phyloP scores from a whole-genome alignment of 2,888 invertebrate genomes.

The Argynnis bischoffii region DNA sequence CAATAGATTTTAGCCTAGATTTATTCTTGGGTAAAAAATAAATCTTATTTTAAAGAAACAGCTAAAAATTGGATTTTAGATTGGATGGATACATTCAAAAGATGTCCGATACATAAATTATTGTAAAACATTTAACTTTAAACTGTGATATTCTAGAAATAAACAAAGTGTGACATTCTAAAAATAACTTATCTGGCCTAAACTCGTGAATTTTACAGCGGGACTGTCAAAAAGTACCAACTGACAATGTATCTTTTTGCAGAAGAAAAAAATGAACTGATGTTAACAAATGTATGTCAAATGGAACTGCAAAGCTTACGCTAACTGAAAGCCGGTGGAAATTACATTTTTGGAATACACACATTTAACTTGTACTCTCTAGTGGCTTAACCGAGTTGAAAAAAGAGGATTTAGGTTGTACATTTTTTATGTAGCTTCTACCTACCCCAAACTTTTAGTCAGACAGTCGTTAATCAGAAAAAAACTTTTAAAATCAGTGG shows the following conservation, averaged over 20 bases:
- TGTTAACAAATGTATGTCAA: conserved; percentile 29
- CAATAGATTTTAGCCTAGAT: too few relatives aligned
- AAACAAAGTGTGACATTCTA: neutral
- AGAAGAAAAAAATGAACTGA: conserved; percentile 19
- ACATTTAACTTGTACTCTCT: conserved; percentile 17
- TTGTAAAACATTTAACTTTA: too few relatives aligned
- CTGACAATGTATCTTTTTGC: conserved; percentile 6
- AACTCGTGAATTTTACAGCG: conserved; percentile 4
- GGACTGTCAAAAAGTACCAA: conserved; percentile 12
- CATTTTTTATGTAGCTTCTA: neutral
- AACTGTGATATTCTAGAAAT: too few relatives aligned
- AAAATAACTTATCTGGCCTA: neutral
- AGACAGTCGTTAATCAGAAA: too few relatives aligned
- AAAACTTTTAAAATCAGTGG: too few relatives aligned
- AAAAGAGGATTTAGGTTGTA: conserved; percentile 12
- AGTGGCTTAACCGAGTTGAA: conserved; percentile 9
- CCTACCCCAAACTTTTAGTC: too few relatives aligned
- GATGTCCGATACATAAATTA: too few relatives aligned
- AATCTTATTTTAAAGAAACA: too few relatives aligned
- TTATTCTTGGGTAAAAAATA: too few relatives aligned
- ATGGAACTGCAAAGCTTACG: conserved; percentile 26
- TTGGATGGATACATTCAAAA: too few relatives aligned
- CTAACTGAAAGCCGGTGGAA: conserved; percentile 10
- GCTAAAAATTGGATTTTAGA: too few relatives aligned
- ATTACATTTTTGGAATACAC: conserved; percentile 20